A percentile compares a stretch with the other conserved stretches of the same genome.
Conservation (phyloP, 2,113 vertebrate genomes). For the Rhinoderma darwinii region DNA sequence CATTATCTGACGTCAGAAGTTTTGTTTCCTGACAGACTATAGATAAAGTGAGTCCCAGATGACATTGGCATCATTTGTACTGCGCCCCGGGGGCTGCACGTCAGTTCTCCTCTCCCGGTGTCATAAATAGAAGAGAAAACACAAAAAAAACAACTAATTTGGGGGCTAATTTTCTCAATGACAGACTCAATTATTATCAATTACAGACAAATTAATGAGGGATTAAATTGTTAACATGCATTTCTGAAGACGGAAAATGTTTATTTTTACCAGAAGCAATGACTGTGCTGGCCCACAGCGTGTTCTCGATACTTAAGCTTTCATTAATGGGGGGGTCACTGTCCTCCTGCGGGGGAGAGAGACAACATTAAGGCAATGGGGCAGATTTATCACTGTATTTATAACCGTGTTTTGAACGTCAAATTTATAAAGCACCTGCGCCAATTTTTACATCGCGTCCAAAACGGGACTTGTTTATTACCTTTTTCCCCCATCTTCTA, state of each 20-base stretch:
- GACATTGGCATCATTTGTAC: slow-evolving; percentile 1
- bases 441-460: too few relatives aligned
- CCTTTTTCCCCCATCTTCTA: too few relatives aligned
- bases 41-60: not conserved
- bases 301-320: slow-evolving; percentile 96
- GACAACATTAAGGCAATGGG: not conserved
- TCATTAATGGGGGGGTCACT: slow-evolving; percentile 94
- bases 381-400: too few relatives aligned
- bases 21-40: not conserved
- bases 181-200: slow-evolving; percentile 71
- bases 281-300: slow-evolving; percentile 96
- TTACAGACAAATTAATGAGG: slow-evolving; percentile 63
- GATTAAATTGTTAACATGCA: slow-evolving; percentile 74
- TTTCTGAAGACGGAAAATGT: not conserved
- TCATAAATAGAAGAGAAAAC: slow-evolving; percentile 58
- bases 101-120: slow-evolving; percentile 63
- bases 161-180: slow-evolving; percentile 69
- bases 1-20: not conserved
- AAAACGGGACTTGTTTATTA: too few relatives aligned
- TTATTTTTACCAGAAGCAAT: slow-evolving; percentile 87
- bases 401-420: too few relatives aligned
- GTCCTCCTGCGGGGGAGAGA: slow-evolving; percentile 81
- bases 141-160: slow-evolving; percentile 62
- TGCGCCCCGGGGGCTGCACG: slow-evolving; percentile 64
- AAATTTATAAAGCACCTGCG: too few relatives aligned